Conservation (phyloP, 2,797 vertebrate genomes). For the Distichodus sexfasciatus region DNA sequence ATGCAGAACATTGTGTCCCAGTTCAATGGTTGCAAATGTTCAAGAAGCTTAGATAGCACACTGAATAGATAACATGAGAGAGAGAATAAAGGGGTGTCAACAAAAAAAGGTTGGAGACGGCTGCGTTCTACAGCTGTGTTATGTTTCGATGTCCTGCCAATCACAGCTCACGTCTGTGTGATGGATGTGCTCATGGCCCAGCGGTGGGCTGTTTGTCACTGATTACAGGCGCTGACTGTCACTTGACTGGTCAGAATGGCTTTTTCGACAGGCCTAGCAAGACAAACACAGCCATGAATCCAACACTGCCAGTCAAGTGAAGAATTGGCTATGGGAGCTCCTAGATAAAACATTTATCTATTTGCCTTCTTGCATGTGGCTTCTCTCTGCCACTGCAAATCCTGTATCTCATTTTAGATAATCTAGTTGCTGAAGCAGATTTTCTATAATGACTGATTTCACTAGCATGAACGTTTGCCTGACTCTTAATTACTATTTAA, state of each 20-base stretch:
- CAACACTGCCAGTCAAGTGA: slow-evolving; percentile 38
- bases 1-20: background rate
- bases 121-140: slow-evolving; percentile 1
- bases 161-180: background rate
- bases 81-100: slow-evolving; percentile 16
- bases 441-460: background rate
- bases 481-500: too few relatives aligned
- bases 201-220: slow-evolving; percentile 43
- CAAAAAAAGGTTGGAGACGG: background rate
- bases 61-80: background rate
- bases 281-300: slow-evolving; percentile 45
- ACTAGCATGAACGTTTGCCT: background rate
- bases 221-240: slow-evolving; percentile 47
- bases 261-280: slow-evolving; percentile 39
- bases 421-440: background rate
- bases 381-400: too few relatives aligned
- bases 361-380: background rate
- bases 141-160: slow-evolving; percentile 35
- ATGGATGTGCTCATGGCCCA: slow-evolving; percentile 23
- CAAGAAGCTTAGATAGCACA: slow-evolving; percentile 1
- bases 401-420: background rate
- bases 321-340: slow-evolving; percentile 16
- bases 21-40: too few relatives aligned
- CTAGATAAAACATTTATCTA: slow-evolving; percentile 35
- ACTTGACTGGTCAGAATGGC: slow-evolving; percentile 49